Evolutionary conservation across 30 jellyfish, hydroid and myxozoan species (phyloP).

Genomic region (Mastigias papua): DNA sequence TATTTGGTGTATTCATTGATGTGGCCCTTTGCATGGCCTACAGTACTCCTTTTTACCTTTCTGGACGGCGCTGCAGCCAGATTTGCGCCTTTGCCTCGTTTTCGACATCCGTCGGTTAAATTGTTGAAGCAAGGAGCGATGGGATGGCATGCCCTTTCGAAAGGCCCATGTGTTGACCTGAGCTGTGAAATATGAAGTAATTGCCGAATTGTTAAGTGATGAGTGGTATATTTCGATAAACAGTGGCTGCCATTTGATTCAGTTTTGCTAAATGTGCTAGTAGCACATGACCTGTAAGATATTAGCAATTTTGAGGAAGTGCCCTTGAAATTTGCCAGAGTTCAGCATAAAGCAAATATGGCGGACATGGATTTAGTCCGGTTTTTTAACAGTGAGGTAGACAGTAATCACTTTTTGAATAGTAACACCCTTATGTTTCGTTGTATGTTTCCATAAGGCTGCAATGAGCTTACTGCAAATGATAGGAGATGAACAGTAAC

Average conservation of each 20-base stretch:
- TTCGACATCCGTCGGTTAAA: not conserved
- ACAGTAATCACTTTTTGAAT: too few relatives aligned
- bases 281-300: not conserved
- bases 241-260: too few relatives aligned
- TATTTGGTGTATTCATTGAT: too few relatives aligned
- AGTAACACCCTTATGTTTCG: too few relatives aligned
- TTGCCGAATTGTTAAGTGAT: not conserved
- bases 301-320: not conserved
- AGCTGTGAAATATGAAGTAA: not conserved
- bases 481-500: too few relatives aligned
- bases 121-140: conserved; percentile 24
- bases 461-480: too few relatives aligned
- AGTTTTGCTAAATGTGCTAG: not conserved
- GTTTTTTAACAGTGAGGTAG: conserved; percentile 92
- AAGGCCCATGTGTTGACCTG: conserved; percentile 57
- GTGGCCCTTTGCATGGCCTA: too few relatives aligned
- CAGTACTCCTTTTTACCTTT: too few relatives aligned
- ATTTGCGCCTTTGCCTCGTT: too few relatives aligned
- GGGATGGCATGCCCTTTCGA: conserved; percentile 50
- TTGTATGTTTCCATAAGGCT: too few relatives aligned
- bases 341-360: conserved; percentile 42
- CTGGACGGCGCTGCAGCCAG: too few relatives aligned
- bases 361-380: conserved; percentile 97
- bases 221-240: too few relatives aligned
- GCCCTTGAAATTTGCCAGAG: not conserved